phyloP scores from a whole-genome alignment of 1,140 invertebrate genomes.

The Agraylea sexmaculata region DNA sequence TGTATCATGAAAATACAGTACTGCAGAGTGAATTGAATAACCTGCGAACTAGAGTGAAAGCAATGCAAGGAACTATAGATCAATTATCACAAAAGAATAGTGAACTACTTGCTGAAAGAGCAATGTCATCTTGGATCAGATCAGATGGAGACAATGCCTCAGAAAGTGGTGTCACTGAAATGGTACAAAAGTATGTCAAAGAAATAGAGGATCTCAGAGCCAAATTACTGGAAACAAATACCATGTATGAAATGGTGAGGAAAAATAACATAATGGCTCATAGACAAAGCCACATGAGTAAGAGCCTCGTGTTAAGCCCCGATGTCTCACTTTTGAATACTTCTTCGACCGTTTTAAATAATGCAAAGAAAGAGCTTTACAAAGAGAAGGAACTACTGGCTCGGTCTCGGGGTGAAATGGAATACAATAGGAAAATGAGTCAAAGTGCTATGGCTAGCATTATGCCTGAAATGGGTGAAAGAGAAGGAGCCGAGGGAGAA shows the following conservation, averaged over 20 bases:
- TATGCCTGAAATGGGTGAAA: constrained; percentile 34
- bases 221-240: constrained; percentile 79
- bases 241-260: constrained; percentile 66
- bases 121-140: constrained; percentile 54
- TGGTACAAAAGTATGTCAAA: constrained; percentile 73
- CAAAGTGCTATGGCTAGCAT: constrained; percentile 29
- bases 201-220: constrained; percentile 87
- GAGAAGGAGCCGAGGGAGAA: constrained; percentile 46
- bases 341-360: constrained; percentile 34
- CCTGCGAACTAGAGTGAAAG: constrained; percentile 77
- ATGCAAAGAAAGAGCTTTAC: constrained; percentile 43
- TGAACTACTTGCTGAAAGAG: constrained; percentile 69
- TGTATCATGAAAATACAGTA: constrained; percentile 94
- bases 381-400: constrained; percentile 39
- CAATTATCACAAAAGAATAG: constrained; percentile 71
- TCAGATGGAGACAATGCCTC: constrained; percentile 35
- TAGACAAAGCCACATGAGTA: constrained; percentile 26
- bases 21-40: constrained; percentile 79
- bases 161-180: constrained; percentile 43
- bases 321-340: constrained; percentile 30
- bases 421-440: constrained; percentile 26
- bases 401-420: constrained; percentile 37
- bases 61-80: constrained; percentile 89
- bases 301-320: constrained; percentile 23
- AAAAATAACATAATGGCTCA: constrained; percentile 34